phyloP scores from a whole-genome alignment of 2,113 vertebrate species.

The Aphyosemion australe region DNA sequence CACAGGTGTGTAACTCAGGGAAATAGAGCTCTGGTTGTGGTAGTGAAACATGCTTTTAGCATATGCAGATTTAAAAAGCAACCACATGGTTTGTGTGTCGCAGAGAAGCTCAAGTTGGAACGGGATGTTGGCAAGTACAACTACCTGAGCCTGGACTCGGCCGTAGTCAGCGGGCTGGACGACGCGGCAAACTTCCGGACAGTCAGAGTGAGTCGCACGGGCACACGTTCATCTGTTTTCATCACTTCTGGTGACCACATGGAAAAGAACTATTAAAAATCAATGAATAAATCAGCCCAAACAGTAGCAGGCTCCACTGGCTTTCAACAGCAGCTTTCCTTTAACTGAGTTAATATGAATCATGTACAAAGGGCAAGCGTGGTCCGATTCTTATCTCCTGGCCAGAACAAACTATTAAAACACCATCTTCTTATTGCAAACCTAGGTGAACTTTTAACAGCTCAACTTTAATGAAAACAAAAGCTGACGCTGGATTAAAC shows the following conservation, averaged over 20 bases:
- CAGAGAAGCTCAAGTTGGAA: conserved; percentile 92
- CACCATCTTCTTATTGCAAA: conserved; percentile 26
- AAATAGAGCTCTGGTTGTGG: conserved; percentile 10
- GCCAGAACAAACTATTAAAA: neutral
- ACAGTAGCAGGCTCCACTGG: neutral
- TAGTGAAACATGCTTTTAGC: neutral
- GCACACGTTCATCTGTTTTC: neutral
- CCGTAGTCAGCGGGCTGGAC: conserved; percentile 90
- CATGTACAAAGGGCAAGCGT: conserved; percentile 10
- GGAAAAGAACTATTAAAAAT: neutral
- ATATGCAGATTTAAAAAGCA: conserved; percentile 9
- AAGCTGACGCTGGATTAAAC: conserved; percentile 11
- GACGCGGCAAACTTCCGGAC: conserved; percentile 94
- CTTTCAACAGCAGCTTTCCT: neutral
- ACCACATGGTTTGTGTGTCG: conserved; percentile 41
- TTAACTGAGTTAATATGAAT: conserved; percentile 19
- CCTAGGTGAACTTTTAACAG: conserved; percentile 40
- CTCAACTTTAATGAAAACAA: neutral
- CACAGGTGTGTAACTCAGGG: conserved; percentile 10
- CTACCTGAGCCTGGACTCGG: conserved; percentile 94
- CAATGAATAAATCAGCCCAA: neutral
- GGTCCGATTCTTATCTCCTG: conserved; percentile 29
- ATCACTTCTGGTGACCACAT: neutral
- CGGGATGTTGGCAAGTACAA: conserved; percentile 95
- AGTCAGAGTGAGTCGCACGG: conserved; percentile 82